These are phyloP conservation scores for Xanthorhoe designata DNA, from an alignment of 2,888 invertebrate species.

Conservation along the genomic window DNA sequence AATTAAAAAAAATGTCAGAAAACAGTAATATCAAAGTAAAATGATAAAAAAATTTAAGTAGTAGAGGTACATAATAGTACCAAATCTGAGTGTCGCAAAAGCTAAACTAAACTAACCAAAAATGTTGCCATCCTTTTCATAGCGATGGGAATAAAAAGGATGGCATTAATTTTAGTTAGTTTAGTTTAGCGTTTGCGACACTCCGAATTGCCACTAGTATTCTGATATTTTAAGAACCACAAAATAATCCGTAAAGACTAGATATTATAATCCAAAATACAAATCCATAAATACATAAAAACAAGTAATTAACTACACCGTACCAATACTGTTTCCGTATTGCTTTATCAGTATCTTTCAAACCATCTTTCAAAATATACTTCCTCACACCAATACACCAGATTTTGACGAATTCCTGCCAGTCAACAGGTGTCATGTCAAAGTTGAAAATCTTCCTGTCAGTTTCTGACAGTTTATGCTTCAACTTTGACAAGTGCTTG, in stretches of 20 bases:
- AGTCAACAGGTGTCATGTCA: conserved; percentile 41
- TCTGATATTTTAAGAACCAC: background rate
- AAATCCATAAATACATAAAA: conserved; percentile 18
- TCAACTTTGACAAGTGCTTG: conserved; percentile 36
- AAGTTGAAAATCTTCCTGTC: conserved; percentile 49
- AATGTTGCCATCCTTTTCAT: too few relatives aligned
- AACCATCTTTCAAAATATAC: conserved; percentile 43
- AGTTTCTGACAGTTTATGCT: conserved; percentile 34
- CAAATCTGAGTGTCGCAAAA: too few relatives aligned
- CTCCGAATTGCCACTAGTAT: too few relatives aligned
- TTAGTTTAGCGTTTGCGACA: too few relatives aligned
- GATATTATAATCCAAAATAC: conserved; percentile 7
- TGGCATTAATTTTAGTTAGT: too few relatives aligned
- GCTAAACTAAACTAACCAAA: too few relatives aligned
- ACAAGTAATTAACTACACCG: conserved; percentile 33
- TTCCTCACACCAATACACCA: conserved; percentile 49
- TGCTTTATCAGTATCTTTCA: conserved; percentile 36
- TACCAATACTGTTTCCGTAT: conserved; percentile 44
- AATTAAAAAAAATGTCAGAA: too few relatives aligned
- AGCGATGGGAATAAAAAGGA: too few relatives aligned
- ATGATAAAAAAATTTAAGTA: too few relatives aligned
- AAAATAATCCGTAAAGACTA: background rate
- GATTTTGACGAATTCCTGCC: conserved; percentile 35
- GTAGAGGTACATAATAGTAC: too few relatives aligned
- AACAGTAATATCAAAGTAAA: too few relatives aligned